Evolutionary conservation across 2,113 vertebrate species (phyloP).

Genomic region (Isurus oxyrinchus): DNA sequence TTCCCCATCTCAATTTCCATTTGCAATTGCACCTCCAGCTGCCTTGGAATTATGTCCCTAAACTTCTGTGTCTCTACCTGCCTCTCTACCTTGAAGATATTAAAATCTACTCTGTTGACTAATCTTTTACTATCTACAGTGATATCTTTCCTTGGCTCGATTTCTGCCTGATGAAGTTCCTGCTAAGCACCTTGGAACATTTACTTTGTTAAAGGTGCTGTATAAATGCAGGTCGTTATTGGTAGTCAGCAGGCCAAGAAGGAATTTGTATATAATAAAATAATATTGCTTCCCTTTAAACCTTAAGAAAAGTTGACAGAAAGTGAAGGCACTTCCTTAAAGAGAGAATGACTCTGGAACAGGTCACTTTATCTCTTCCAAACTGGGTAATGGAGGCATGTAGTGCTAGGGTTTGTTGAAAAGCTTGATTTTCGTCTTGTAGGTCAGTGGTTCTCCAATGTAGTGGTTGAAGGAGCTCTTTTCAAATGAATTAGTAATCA

Average conservation of each 20-base stretch:
- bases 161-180: neutral
- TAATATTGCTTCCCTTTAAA: neutral
- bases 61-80: too few relatives aligned
- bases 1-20: too few relatives aligned
- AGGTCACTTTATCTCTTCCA: neutral
- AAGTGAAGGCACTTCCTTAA: neutral
- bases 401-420: neutral
- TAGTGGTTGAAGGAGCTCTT: too few relatives aligned
- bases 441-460: too few relatives aligned
- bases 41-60: too few relatives aligned
- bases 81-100: neutral
- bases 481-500: too few relatives aligned
- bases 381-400: neutral
- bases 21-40: too few relatives aligned
- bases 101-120: neutral
- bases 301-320: neutral
- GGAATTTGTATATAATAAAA: neutral
- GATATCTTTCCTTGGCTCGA: neutral
- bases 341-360: neutral
- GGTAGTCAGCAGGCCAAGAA: neutral
- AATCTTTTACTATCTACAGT: neutral
- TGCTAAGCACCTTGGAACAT: neutral
- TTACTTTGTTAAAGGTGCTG: neutral
- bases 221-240: neutral
- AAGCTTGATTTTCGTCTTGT: neutral